Evolutionary conservation across 2,888 invertebrate species (phyloP).

Genomic region (Athripsodes cinereus): DNA sequence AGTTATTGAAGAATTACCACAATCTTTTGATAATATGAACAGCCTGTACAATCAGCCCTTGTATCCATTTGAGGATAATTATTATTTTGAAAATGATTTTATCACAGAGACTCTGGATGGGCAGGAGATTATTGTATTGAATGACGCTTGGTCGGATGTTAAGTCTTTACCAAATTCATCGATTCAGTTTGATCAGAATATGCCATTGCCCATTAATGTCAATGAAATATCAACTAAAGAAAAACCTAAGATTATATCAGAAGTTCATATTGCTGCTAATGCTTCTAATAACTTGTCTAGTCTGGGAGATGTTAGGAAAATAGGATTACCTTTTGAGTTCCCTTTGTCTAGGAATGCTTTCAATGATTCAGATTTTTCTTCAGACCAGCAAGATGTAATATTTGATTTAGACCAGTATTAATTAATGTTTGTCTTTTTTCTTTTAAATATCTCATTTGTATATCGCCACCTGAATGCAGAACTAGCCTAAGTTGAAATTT

Average conservation of each 20-base stretch:
- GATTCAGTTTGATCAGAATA: slow-evolving; percentile 3
- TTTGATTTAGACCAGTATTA: not conserved
- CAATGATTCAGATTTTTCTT: slow-evolving; percentile 6
- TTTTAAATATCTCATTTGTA: no score
- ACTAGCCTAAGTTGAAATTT: no score
- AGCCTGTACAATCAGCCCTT: slow-evolving; percentile 4
- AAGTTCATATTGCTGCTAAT: slow-evolving; percentile 19
- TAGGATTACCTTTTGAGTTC: slow-evolving; percentile 17
- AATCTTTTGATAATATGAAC: slow-evolving; percentile 15
- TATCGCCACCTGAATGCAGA: no score
- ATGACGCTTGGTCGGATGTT: slow-evolving; percentile 22
- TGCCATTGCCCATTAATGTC: not conserved
- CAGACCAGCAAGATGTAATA: slow-evolving; percentile 3
- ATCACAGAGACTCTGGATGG: slow-evolving; percentile 13
- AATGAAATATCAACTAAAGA: slow-evolving; percentile 15
- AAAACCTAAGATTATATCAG: slow-evolving; percentile 20
- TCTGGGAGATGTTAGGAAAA: slow-evolving; percentile 16
- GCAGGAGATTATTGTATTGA: slow-evolving; percentile 18
- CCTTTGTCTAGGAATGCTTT: slow-evolving; percentile 12
- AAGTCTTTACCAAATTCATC: slow-evolving; percentile 16
- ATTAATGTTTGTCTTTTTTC: no score
- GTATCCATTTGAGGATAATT: slow-evolving; percentile 10
- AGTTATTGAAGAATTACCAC: slow-evolving; percentile 18
- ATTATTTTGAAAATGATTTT: slow-evolving; percentile 9
- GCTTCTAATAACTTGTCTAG: slow-evolving; percentile 15